Conservation (phyloP, 2,113 vertebrate species). For the Silurus asotus region DNA sequence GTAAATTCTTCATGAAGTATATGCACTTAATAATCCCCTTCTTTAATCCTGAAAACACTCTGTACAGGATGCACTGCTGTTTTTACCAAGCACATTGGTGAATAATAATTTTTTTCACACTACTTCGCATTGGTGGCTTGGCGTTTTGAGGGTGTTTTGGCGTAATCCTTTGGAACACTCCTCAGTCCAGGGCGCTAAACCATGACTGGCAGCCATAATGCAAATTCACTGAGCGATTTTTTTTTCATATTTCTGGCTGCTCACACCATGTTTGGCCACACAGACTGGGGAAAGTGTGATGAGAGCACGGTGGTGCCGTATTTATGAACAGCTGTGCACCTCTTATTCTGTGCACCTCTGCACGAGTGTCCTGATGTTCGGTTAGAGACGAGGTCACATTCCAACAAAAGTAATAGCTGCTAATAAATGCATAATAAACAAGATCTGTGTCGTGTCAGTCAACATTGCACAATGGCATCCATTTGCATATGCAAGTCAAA, state of each 20-base stretch:
- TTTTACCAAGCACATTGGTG: neutral
- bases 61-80: neutral
- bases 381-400: neutral
- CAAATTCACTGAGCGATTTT: conserved; percentile 32
- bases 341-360: neutral
- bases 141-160: neutral
- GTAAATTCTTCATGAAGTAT: neutral
- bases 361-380: neutral
- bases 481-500: too few species aligned
- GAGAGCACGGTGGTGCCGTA: neutral
- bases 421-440: conserved; percentile 1
- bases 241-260: conserved; percentile 54
- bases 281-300: neutral
- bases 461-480: neutral
- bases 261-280: conserved; percentile 6
- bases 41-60: neutral
- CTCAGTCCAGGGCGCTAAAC: neutral
- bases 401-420: neutral
- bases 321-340: conserved; percentile 28
- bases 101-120: conserved; percentile 2
- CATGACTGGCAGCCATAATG: conserved; percentile 51
- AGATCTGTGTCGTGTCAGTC: neutral
- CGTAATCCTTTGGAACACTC: too few species aligned
- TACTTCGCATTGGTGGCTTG: neutral
- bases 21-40: neutral